Conservation (phyloP, 2,888 invertebrate genomes). For the Macaria liturata region DNA sequence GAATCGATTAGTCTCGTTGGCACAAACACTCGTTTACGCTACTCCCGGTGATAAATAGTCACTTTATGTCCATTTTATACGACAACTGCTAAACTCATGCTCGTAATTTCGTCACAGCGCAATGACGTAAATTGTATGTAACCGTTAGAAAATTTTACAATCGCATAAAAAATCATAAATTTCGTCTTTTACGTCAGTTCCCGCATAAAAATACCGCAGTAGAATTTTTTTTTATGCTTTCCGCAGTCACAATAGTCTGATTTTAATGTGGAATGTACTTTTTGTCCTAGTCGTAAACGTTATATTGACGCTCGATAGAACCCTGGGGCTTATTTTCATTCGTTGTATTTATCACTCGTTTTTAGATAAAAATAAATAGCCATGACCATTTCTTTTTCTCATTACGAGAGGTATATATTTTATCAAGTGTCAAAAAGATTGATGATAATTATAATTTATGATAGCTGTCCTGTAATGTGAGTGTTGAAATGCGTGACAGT, state of each 20-base stretch:
- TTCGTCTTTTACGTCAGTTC: slow-evolving; percentile 7
- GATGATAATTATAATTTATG: too few relatives aligned
- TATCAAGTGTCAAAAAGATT: too few relatives aligned
- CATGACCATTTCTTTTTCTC: too few relatives aligned
- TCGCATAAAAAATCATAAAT: slow-evolving; percentile 19
- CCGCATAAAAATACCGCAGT: slow-evolving; percentile 12
- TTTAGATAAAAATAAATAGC: too few relatives aligned
- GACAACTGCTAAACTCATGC: slow-evolving; percentile 25
- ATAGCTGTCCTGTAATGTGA: too few relatives aligned
- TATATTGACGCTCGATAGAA: too few relatives aligned
- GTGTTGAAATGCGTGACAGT: too few relatives aligned
- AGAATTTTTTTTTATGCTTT: slow-evolving; percentile 7
- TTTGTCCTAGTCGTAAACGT: neutral
- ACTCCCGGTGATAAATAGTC: slow-evolving; percentile 29
- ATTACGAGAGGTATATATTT: too few relatives aligned
- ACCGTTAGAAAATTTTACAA: slow-evolving; percentile 24
- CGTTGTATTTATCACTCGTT: too few relatives aligned
- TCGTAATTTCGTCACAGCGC: slow-evolving; percentile 35
- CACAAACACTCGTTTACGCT: slow-evolving; percentile 30
- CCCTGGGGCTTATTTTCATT: too few relatives aligned
- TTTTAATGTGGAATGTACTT: slow-evolving; percentile 1
- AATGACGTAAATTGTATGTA: slow-evolving; percentile 22
- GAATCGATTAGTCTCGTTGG: slow-evolving; percentile 30
- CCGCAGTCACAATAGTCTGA: slow-evolving; percentile 5
- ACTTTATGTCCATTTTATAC: slow-evolving; percentile 35